Conservation (phyloP, 2,113 vertebrate genomes). For the Bombycilla garrulus region DNA sequence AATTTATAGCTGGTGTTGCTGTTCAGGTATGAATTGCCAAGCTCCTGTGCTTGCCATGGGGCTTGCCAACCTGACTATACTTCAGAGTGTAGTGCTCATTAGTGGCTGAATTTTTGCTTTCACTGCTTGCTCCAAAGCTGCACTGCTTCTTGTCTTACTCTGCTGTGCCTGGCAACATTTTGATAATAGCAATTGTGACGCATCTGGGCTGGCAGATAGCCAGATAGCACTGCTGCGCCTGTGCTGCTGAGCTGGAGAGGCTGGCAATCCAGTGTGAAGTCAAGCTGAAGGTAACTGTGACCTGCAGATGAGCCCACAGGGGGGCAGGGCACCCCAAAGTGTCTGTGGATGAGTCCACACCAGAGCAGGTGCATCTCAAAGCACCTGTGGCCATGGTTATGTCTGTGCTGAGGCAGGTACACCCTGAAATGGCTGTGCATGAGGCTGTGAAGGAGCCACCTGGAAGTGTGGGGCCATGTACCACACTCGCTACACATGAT, state of each 20-base stretch:
- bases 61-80: neutral
- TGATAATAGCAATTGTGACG: neutral
- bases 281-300: accelerated
- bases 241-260: neutral
- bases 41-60: neutral
- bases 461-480: neutral
- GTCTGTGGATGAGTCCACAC: neutral
- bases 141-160: neutral
- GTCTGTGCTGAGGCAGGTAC: neutral
- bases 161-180: neutral
- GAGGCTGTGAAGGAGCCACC: neutral
- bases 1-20: neutral
- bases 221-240: neutral
- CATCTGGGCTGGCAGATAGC: neutral
- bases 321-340: neutral
- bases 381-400: neutral
- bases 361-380: neutral
- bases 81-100: neutral
- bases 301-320: accelerated
- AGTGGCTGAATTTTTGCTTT: neutral
- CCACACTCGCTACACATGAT: accelerated
- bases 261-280: neutral
- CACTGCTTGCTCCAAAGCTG: neutral
- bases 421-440: neutral
- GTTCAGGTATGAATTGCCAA: neutral